Conservation (phyloP, 30 jellyfish, hydroid and myxozoan species). For the Catostylus mosaicus region DNA sequence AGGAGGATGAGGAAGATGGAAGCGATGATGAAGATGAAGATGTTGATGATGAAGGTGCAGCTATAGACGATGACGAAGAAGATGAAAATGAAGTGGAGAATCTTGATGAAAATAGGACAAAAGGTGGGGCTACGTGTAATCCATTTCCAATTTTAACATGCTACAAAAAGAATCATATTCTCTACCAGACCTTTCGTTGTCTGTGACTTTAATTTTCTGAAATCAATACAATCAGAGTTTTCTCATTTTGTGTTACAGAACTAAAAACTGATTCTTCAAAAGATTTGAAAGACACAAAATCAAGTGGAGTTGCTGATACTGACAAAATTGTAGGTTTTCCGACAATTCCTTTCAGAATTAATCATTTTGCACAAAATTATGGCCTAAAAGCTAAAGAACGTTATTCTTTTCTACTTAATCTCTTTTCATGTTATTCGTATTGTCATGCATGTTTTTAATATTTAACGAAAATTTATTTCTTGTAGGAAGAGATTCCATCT, state of each 20-base stretch:
- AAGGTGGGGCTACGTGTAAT: too few species aligned
- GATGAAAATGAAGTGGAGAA: neutral
- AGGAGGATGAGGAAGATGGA: constrained; percentile 42
- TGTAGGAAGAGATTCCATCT: constrained; percentile 2
- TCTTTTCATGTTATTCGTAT: too few species aligned
- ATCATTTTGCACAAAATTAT: too few species aligned
- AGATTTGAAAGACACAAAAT: neutral
- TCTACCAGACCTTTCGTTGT: too few species aligned
- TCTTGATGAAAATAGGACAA: neutral
- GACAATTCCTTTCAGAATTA: neutral
- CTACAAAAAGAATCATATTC: too few species aligned
- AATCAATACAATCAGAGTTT: neutral
- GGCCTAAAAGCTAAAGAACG: neutral
- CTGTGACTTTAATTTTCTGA: neutral
- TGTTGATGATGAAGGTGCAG: constrained; percentile 40
- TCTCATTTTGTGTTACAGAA: neutral
- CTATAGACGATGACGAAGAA: neutral
- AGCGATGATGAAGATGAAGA: constrained; percentile 44
- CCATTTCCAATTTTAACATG: too few species aligned
- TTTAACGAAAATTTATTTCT: too few species aligned
- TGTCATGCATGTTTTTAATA: too few species aligned
- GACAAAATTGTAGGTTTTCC: neutral
- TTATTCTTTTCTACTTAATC: neutral
- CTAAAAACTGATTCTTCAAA: neutral
- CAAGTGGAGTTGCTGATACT: neutral